Evolutionary conservation across 2,113 vertebrate genomes (phyloP), one percentile per base, ranked within the genome.

Genomic region (Sorex fumeus): DNA sequence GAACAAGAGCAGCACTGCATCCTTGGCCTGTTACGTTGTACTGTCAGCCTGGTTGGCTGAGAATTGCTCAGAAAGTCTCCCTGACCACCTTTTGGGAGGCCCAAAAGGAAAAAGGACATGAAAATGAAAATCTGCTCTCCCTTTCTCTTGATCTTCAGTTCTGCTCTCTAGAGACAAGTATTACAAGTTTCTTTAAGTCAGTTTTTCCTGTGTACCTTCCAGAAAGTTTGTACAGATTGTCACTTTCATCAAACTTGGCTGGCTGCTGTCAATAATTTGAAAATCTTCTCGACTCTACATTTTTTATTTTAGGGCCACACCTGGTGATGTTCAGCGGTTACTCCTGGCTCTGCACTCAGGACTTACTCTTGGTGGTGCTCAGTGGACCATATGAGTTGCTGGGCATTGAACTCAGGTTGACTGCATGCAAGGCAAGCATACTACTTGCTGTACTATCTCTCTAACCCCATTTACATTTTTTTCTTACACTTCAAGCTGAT

Each of bases 161-260:
- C 19, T 83, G 36, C 60, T 95, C n/a, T 84, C 72, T 77, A 87
- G 67, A 47, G 77, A 87, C 67, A 87, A 91, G 60, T 84, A 88
- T 74, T 62, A 79, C 27, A 92, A 72, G 77, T 91, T 93, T 95
- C 84, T 91, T 87, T 45, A 88, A 70, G 92, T 84, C 50, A 89
- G 3, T 4, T 60, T 60, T 21, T 60, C 21, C 21, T 7, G 5
- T 60, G 47, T 81, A n/a, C 43, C 70, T 77, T 45, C 76, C 75
- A 91, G 80, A 92, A 93, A 91, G 64, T 66, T 2, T 79, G 47
- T 27, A 82, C 7, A 5, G 77, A 88, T 87, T 69, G 60, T 78
- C 8, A 60, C 67, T 91, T 21, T 40, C 11, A 80, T 62, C 27
- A 69, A 71, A 66, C 89, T 36, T 70, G n/a, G 25, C 64, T 66